Percentiles rank a stretch among this genome's conserved stretches.
Evolutionary conservation across 2,797 vertebrate genomes (phyloP).

Genomic region (Todus mexicanus): DNA sequence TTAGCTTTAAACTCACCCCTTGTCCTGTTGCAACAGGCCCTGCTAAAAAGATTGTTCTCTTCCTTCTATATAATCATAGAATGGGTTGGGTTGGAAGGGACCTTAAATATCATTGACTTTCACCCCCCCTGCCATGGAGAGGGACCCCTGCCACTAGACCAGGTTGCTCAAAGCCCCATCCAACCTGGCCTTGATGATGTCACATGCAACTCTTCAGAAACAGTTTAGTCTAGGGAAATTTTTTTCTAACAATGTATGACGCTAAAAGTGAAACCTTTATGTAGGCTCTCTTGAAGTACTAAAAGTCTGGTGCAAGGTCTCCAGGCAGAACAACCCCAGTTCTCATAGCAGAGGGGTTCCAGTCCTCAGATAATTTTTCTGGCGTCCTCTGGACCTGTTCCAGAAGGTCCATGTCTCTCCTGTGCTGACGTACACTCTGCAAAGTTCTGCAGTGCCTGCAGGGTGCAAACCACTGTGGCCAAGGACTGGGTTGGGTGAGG

Average conservation of each 20-base stretch:
- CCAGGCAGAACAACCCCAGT: not conserved
- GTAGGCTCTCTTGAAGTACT: not conserved
- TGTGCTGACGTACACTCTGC: not conserved
- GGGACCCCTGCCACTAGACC: not conserved
- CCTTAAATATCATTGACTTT: not conserved
- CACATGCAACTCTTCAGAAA: not conserved
- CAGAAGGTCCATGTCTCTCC: not conserved
- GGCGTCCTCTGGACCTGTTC: no score
- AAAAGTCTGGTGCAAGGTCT: not conserved
- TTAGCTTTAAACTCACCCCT: not conserved
- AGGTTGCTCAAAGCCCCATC: not conserved
- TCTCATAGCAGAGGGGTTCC: not conserved
- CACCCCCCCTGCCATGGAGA: not conserved
- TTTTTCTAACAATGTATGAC: not conserved
- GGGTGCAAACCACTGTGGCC: accelerated
- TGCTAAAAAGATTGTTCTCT: not conserved
- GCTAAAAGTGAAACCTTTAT: not conserved
- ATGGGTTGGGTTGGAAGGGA: not conserved
- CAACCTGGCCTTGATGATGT: not conserved
- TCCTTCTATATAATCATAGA: not conserved
- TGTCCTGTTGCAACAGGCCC: not conserved
- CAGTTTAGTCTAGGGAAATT: not conserved
- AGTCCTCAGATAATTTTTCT: not conserved
- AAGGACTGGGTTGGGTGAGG: not conserved
- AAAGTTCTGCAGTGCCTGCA: not conserved